Percentiles rank a stretch among this genome's conserved stretches.
Evolutionary conservation across 2,888 invertebrate genomes (phyloP).

Genomic region (Dryomyza anilis): DNA sequence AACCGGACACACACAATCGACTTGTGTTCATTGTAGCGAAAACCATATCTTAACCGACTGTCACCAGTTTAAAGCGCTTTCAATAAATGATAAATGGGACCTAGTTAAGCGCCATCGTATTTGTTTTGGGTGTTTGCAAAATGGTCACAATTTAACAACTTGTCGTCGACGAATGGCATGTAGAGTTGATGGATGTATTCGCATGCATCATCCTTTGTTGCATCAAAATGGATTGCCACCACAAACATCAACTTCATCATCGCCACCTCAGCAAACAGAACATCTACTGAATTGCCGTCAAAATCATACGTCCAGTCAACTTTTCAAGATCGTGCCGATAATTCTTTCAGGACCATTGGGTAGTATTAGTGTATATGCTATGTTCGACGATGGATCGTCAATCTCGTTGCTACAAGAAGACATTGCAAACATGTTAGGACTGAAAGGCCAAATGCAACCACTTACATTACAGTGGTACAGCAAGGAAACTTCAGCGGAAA

Average conservation of each 20-base stretch:
- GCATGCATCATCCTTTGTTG: too few species aligned
- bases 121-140: not conserved
- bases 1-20: too few species aligned
- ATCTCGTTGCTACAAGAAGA: not conserved
- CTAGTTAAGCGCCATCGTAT: not conserved
- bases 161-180: too few species aligned
- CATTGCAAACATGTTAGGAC: too few species aligned
- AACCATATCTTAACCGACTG: not conserved
- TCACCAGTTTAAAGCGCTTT: too few species aligned
- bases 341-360: not conserved
- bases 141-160: too few species aligned
- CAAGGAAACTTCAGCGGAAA: not conserved
- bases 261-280: too few species aligned
- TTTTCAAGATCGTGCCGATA: not conserved
- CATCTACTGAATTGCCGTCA: slow-evolving; percentile 15
- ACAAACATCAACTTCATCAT: too few species aligned
- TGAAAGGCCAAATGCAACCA: too few species aligned
- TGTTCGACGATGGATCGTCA: not conserved
- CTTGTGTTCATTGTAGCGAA: not conserved
- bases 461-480: not conserved
- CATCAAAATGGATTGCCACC: too few species aligned
- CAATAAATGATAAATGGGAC: not conserved
- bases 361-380: too few species aligned
- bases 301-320: not conserved
- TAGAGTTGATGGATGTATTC: too few species aligned